Conservation (phyloP, 2,797 vertebrate species). For the Tiaroga cobitis region DNA sequence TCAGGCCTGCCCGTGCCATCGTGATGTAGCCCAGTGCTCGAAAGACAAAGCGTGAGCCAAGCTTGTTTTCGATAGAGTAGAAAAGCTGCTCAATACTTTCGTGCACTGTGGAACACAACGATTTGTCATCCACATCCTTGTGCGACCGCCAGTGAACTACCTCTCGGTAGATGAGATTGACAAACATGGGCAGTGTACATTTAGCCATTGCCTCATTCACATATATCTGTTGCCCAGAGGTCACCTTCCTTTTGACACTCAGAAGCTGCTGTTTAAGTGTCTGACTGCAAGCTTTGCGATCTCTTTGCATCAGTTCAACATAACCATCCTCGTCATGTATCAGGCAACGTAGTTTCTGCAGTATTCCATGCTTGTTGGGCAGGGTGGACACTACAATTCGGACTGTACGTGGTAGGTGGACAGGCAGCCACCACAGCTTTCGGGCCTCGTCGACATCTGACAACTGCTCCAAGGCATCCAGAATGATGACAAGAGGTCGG, state of each 20-base stretch:
- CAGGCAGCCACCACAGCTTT: conserved; percentile 97
- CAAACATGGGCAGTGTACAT: conserved; percentile 98
- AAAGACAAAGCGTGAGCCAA: conserved; percentile 89
- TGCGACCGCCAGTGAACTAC: conserved; percentile 96
- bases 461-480: conserved; percentile 94
- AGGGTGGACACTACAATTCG: conserved; percentile 94
- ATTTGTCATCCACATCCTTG: conserved; percentile 96
- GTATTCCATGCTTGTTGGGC: conserved; percentile 96
- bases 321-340: conserved; percentile 92
- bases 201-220: conserved; percentile 97
- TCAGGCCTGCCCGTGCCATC: conserved; percentile 93
- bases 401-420: conserved; percentile 93
- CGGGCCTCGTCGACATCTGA: conserved; percentile 93
- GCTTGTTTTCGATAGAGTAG: conserved; percentile 91
- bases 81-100: conserved; percentile 98
- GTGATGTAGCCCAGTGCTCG: conserved; percentile 97
- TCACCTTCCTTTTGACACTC: conserved; percentile 94
- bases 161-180: conserved; percentile 96
- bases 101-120: conserved; percentile 94
- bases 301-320: conserved; percentile 89
- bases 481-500: conserved; percentile 91
- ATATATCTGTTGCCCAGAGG: conserved; percentile 98
- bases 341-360: conserved; percentile 94
- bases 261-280: conserved; percentile 96
- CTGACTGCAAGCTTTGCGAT: conserved; percentile 97